phyloP scores from a whole-genome alignment of 1,140 invertebrate species.

The Dendroctonus valens region DNA sequence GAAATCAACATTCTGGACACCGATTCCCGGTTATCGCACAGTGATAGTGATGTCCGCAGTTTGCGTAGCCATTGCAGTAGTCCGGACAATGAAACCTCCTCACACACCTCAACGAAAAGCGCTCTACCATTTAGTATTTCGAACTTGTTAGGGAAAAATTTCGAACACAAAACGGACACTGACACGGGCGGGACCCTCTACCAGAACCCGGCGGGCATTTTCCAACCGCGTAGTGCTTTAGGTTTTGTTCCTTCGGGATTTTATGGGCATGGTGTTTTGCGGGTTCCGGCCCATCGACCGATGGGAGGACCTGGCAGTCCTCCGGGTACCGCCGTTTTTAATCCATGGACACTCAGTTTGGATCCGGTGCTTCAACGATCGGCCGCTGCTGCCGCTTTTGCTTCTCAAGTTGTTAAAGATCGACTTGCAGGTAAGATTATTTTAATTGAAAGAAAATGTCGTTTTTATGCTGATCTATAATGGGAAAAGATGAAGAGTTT shows the following conservation, averaged over 20 bases:
- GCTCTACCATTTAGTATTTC: constrained; percentile 67
- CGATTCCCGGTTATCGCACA: constrained; percentile 55
- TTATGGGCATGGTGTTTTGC: constrained; percentile 71
- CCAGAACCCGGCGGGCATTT: constrained; percentile 54
- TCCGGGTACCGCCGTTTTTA: constrained; percentile 55
- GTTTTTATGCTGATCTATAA: background rate
- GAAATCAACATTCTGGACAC: constrained; percentile 54
- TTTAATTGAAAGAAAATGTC: no score
- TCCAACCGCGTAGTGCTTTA: constrained; percentile 54
- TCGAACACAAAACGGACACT: constrained; percentile 54
- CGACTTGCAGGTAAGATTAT: constrained; percentile 78
- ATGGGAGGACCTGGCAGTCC: constrained; percentile 51
- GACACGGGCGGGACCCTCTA: constrained; percentile 37
- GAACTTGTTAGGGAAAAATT: constrained; percentile 66
- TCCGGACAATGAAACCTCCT: constrained; percentile 54
- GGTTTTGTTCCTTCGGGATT: constrained; percentile 54
- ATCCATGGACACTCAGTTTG: constrained; percentile 60
- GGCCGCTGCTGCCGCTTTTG: constrained; percentile 71
- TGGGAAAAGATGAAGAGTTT: background rate
- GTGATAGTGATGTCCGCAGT: constrained; percentile 55
- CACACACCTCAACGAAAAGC: constrained; percentile 47
- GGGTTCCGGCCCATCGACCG: constrained; percentile 83
- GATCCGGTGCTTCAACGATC: constrained; percentile 68
- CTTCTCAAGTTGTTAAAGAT: constrained; percentile 82
- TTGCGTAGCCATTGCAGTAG: constrained; percentile 53